Evolutionary conservation across 30 jellyfish, hydroid and myxozoan genomes (phyloP).

Genomic region (Rhopilema esculentum): DNA sequence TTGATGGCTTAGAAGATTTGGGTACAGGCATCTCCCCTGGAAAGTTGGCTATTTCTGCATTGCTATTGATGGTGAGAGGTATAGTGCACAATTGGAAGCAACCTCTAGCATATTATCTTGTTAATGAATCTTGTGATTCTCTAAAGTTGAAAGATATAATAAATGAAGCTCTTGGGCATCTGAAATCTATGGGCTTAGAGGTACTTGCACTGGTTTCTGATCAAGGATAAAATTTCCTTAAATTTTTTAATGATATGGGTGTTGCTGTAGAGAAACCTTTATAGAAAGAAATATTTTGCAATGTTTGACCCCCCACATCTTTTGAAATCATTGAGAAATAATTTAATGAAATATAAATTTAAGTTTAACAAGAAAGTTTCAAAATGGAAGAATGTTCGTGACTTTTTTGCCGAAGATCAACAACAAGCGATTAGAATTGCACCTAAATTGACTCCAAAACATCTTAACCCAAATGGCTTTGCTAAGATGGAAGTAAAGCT

Average conservation of each 20-base stretch:
- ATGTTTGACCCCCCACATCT: slow-evolving; percentile 47
- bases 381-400: slow-evolving; percentile 13
- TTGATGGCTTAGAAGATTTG: slow-evolving; percentile 38
- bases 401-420: slow-evolving; percentile 26
- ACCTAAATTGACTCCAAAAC: slow-evolving; percentile 47
- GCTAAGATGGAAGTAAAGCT: slow-evolving; percentile 51
- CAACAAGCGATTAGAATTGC: slow-evolving; percentile 46
- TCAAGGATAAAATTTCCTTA: slow-evolving; percentile 31
- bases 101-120: slow-evolving; percentile 45
- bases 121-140: slow-evolving; percentile 15
- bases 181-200: slow-evolving; percentile 32
- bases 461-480: slow-evolving; percentile 25
- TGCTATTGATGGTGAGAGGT: slow-evolving; percentile 37
- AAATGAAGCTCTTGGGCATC: slow-evolving; percentile 4
- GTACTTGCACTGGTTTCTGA: slow-evolving; percentile 32
- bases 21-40: slow-evolving; percentile 14
- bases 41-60: slow-evolving; percentile 35
- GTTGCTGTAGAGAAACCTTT: slow-evolving; percentile 39
- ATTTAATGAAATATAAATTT: slow-evolving; percentile 18
- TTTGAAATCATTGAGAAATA: slow-evolving; percentile 33
- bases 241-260: slow-evolving; percentile 9
- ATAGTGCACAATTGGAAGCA: slow-evolving; percentile 46
- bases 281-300: slow-evolving; percentile 3
- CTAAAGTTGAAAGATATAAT: neutral
- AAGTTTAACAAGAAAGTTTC: slow-evolving; percentile 20